Evolutionary conservation across 2,113 vertebrate species (phyloP).

Genomic region (Recurvirostra avosetta): DNA sequence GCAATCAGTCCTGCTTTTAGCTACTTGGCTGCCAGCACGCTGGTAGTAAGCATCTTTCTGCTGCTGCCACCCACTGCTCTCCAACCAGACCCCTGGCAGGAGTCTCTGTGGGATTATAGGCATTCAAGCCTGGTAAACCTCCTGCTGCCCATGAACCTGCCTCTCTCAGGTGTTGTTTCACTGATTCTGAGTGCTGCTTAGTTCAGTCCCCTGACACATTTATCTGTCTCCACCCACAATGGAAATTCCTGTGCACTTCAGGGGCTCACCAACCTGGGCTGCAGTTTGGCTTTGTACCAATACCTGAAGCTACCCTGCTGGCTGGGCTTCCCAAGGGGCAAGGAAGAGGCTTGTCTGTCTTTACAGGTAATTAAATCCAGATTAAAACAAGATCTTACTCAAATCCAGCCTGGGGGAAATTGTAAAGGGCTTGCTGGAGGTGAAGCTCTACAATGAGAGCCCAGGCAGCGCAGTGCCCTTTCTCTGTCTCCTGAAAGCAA

Average conservation of each 20-base stretch:
- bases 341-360: constrained; percentile 15
- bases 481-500: not conserved
- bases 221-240: not conserved
- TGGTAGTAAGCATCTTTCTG: not conserved
- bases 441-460: not conserved
- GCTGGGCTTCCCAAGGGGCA: not conserved
- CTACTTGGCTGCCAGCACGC: not conserved
- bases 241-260: not conserved
- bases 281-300: not conserved
- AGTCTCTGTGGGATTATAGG: not conserved
- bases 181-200: not conserved
- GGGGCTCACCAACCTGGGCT: not conserved
- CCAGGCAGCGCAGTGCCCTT: not conserved
- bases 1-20: not conserved
- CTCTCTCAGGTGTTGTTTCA: not conserved
- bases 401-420: not conserved
- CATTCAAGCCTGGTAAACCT: not conserved
- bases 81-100: not conserved
- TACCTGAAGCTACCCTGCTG: not conserved
- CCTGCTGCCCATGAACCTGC: fast-evolving
- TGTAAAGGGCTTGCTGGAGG: not conserved
- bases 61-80: not conserved
- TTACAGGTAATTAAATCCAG: constrained; percentile 37
- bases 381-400: constrained; percentile 10
- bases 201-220: not conserved